phyloP scores from a whole-genome alignment of 2,888 invertebrate species.

The Scaptomyza reducta region DNA sequence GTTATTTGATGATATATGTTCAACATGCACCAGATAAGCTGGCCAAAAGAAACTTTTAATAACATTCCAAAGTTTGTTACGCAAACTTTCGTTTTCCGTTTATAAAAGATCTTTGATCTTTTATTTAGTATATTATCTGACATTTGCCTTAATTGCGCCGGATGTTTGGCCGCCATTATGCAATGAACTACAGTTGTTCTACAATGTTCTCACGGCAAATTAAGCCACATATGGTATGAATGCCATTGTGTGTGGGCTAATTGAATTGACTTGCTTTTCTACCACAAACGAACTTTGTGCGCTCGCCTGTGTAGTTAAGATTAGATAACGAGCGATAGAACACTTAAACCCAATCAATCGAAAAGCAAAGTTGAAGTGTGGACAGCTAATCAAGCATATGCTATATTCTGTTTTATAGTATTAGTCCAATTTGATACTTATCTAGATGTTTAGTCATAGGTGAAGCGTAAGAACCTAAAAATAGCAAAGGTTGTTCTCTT shows the following conservation, averaged over 20 bases:
- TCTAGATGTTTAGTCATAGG: constrained; percentile 22
- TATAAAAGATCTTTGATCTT: constrained; percentile 20
- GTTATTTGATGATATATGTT: neutral
- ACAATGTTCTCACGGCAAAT: constrained; percentile 30
- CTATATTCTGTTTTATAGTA: constrained; percentile 4
- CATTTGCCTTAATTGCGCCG: constrained; percentile 18
- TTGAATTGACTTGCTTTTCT: constrained; percentile 14
- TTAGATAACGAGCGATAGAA: constrained; percentile 26
- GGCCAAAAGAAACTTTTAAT: constrained; percentile 5
- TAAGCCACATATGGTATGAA: constrained; percentile 2
- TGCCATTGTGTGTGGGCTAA: constrained; percentile 33
- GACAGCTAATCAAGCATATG: constrained; percentile 15
- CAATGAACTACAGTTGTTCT: too few species aligned
- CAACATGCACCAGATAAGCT: constrained; percentile 28
- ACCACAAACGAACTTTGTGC: constrained; percentile 24
- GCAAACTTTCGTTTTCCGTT: constrained; percentile 40
- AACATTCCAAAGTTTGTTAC: constrained; percentile 17
- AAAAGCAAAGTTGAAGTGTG: neutral
- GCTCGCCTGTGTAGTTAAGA: constrained; percentile 14
- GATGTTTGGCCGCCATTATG: constrained; percentile 15
- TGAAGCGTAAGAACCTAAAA: neutral
- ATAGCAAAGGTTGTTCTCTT: neutral
- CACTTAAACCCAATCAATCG: constrained; percentile 21
- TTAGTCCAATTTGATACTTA: constrained; percentile 13
- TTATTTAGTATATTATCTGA: constrained; percentile 11